phyloP scores from a whole-genome alignment of 2,888 invertebrate species.

The Biston stratarius region DNA sequence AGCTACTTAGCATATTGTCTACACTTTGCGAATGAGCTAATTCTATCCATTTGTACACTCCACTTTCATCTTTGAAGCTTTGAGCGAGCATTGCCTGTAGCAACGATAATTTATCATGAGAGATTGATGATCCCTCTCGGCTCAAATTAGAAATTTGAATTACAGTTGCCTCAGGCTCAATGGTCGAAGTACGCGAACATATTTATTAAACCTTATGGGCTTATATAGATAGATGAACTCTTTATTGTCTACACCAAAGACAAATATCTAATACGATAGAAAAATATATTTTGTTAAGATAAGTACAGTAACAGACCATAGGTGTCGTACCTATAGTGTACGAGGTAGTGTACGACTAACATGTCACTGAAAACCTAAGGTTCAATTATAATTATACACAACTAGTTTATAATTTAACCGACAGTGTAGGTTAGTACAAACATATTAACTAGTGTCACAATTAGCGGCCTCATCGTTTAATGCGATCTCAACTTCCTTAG shows the following conservation, averaged over 20 bases:
- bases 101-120: slow-evolving; percentile 28
- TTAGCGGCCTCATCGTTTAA: no score
- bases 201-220: neutral
- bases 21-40: slow-evolving; percentile 19
- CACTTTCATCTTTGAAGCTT: slow-evolving; percentile 26
- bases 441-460: neutral
- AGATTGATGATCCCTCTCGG: slow-evolving; percentile 22
- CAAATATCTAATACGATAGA: no score
- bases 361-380: no score
- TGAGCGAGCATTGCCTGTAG: slow-evolving; percentile 13
- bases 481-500: neutral
- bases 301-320: no score
- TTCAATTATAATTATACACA: no score
- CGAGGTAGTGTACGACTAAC: no score
- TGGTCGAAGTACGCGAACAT: neutral
- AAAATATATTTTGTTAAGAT: no score
- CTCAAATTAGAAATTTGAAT: slow-evolving; percentile 23
- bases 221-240: no score
- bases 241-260: no score
- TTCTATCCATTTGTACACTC: slow-evolving; percentile 25
- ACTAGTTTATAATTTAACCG: no score
- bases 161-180: slow-evolving; percentile 8
- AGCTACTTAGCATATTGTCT: slow-evolving; percentile 4
- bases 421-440: neutral
- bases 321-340: no score